These are phyloP conservation scores for Rhinopithecus roxellana DNA, from an alignment of 2,113 vertebrate species.

Conservation along the genomic window DNA sequence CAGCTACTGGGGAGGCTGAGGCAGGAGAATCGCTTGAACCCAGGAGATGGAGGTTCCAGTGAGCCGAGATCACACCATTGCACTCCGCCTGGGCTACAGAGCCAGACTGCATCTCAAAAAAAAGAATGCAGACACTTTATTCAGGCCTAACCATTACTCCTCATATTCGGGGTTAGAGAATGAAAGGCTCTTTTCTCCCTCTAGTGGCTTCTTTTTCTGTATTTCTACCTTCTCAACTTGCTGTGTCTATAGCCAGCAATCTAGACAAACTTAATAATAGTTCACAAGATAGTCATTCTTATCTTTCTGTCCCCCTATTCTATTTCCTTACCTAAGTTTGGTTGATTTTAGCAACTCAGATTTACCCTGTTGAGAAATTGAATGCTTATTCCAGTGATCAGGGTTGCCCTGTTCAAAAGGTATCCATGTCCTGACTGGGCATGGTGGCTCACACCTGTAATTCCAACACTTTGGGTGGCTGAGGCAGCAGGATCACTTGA, in stretches of 20 bases:
- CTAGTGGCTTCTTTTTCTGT: slow-evolving; percentile 19
- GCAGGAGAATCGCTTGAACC: too few species aligned
- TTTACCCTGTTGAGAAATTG: background rate
- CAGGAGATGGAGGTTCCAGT: too few species aligned
- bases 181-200: background rate
- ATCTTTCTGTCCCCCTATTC: background rate
- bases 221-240: background rate
- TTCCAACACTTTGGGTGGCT: background rate
- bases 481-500: background rate
- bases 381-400: background rate
- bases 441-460: background rate
- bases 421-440: background rate
- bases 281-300: background rate
- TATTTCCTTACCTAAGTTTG: slow-evolving; percentile 6
- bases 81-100: too few species aligned
- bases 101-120: background rate
- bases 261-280: background rate
- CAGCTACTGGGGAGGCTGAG: too few species aligned
- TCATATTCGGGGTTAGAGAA: background rate
- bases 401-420: background rate
- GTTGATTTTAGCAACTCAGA: background rate
- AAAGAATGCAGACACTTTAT: background rate
- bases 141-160: background rate
- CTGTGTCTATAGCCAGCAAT: background rate
- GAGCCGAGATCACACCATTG: too few species aligned